Evolutionary conservation across 2,888 invertebrate genomes (phyloP), one percentile per base, ranked within the genome.

Genomic region (Emmelina monodactyla): DNA sequence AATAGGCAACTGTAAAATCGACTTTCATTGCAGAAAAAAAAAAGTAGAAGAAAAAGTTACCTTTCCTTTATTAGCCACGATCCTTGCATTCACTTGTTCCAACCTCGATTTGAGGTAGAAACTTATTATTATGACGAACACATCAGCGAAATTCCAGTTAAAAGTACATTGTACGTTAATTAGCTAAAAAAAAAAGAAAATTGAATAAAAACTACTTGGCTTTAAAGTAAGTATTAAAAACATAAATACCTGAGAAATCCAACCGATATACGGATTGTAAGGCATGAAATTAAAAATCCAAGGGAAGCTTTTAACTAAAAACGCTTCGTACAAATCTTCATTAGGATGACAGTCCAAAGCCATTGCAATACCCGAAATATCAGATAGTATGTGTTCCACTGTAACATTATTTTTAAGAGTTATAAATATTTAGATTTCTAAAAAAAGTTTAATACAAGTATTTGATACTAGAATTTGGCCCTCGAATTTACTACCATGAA

Each of bases 111-210:
- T 76, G 43, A 89, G 53, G 14, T 88, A 87, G 35, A 84, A 71
- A 55, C 88, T 87, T 11, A 88, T 69, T 31, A 87, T 70, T 47
- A 88, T 88, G 9, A 89, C 83, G 50, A 88, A 88, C 3, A 87
- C 55, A 51, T 88, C 87, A 40, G 84, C 82, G 39, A 83, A 89
- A 48, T 85, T 88, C 88, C 88, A 89, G 1, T 82, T 82, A 37
- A 88, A 88, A 0, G 88, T 87, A 15, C 82, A 76, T 30, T 85
- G 67, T 13, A 85, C 45, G 51, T 87, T 86, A 6, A 82, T 46
- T 5, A 72, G 41, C 71, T 71, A 50, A 19, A n/a, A n/a, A n/a
- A n/a, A n/a, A n/a, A n/a, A n/a, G n/a, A n/a, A n/a, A n/a, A n/a
- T n/a, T n/a, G n/a, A n/a, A n/a, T n/a, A n/a, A n/a, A n/a, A n/a